Conservation (phyloP, 2,888 invertebrate species). For the Philaethria dido region DNA sequence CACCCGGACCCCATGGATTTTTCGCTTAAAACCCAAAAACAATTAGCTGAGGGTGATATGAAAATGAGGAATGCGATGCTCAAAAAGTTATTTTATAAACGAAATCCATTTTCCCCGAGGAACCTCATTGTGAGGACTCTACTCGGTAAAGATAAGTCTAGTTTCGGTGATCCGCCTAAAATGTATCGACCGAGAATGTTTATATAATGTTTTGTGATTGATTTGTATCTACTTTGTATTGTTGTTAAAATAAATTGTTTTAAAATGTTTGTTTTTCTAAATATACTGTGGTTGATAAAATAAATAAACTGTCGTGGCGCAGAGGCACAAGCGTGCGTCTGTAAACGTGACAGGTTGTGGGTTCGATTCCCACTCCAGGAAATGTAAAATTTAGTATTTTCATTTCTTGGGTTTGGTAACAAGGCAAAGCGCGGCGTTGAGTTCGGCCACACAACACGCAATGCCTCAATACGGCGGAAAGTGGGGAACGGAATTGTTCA, state of each 20-base stretch:
- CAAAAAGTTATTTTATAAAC: slow-evolving; percentile 68
- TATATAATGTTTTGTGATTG: slow-evolving; percentile 50
- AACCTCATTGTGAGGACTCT: slow-evolving; percentile 68
- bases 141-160: slow-evolving; percentile 67
- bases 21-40: slow-evolving; percentile 59
- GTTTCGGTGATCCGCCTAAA: slow-evolving; percentile 60
- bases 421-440: too few relatives aligned
- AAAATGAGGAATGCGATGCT: slow-evolving; percentile 67
- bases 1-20: slow-evolving; percentile 53
- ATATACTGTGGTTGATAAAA: too few relatives aligned
- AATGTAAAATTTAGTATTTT: too few relatives aligned
- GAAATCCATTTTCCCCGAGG: slow-evolving; percentile 71
- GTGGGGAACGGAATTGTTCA: too few relatives aligned
- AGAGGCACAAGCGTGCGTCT: too few relatives aligned
- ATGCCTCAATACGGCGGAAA: too few relatives aligned
- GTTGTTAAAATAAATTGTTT: slow-evolving; percentile 13
- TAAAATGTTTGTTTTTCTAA: neutral
- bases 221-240: slow-evolving; percentile 33
- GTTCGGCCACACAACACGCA: too few relatives aligned
- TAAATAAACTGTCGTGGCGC: too few relatives aligned
- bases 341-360: too few relatives aligned
- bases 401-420: too few relatives aligned
- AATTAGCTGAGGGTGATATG: slow-evolving; percentile 61
- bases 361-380: too few relatives aligned
- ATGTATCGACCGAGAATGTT: slow-evolving; percentile 63